phyloP scores from a whole-genome alignment of 2,888 invertebrate genomes.

The Miltochrista miniata region DNA sequence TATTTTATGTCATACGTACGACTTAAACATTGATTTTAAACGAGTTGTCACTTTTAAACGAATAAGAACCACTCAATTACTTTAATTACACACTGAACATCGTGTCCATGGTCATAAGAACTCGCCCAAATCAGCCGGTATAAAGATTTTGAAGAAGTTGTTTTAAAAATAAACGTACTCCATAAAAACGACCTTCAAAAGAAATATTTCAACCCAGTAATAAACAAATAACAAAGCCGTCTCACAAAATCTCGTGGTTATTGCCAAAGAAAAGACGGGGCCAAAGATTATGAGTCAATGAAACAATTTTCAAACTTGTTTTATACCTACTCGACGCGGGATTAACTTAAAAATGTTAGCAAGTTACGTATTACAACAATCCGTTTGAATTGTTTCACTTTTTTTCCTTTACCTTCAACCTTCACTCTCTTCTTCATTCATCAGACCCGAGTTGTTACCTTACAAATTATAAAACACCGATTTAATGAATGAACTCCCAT shows the following conservation, averaged over 20 bases:
- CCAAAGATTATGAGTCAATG: constrained; percentile 34
- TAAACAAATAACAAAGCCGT: constrained; percentile 39
- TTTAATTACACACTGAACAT: background rate
- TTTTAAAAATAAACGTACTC: constrained; percentile 28
- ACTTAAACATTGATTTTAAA: too few species aligned
- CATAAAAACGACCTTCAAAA: constrained; percentile 30
- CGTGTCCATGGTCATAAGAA: background rate
- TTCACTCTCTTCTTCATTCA: too few species aligned
- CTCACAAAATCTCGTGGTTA: constrained; percentile 39
- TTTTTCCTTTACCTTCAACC: too few species aligned
- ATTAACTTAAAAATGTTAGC: background rate
- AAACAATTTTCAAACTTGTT: background rate
- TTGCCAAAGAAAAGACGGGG: constrained; percentile 33
- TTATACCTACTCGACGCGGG: background rate
- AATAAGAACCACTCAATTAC: background rate
- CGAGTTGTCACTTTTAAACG: too few species aligned
- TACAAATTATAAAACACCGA: too few species aligned
- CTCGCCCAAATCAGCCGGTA: background rate
- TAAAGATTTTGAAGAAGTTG: constrained; percentile 11
- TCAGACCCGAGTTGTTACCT: too few species aligned
- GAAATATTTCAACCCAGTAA: constrained; percentile 36
- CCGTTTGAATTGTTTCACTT: too few species aligned
- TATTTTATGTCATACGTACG: too few species aligned
- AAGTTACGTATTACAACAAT: too few species aligned
- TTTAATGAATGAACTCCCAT: too few species aligned